Conservation (phyloP, 2,113 vertebrate species). For the Microcebus murinus region DNA sequence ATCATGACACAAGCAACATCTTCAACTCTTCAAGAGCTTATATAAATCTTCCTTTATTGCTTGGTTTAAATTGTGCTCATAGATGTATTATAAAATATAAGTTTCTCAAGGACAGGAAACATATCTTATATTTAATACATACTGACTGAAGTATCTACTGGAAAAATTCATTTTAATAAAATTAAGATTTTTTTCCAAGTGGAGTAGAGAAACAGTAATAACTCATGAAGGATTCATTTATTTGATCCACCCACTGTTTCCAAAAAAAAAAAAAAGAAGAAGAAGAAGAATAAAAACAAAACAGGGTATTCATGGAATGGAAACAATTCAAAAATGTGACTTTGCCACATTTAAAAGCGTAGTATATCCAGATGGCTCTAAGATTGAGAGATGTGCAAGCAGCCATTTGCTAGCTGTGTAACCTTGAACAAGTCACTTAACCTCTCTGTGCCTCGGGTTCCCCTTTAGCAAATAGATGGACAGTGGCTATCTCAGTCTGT, state of each 20-base stretch:
- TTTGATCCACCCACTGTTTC: background rate
- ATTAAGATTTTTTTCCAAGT: background rate
- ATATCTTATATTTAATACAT: background rate
- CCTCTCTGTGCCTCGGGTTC: background rate
- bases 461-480: background rate
- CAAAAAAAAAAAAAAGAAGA: background rate
- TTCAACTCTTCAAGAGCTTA: background rate
- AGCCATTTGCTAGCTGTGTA: background rate
- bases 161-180: background rate
- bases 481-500: background rate
- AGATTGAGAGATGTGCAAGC: background rate
- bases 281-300: background rate
- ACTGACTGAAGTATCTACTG: background rate
- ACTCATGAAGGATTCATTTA: background rate
- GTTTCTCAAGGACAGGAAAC: background rate
- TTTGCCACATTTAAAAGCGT: background rate
- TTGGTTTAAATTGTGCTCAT: background rate
- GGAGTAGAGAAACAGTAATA: background rate
- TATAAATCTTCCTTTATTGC: background rate
- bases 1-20: background rate
- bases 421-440: slow-evolving; percentile 3
- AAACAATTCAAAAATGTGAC: background rate
- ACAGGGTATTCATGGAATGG: background rate
- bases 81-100: background rate
- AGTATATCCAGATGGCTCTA: background rate